phyloP scores from a whole-genome alignment of 1,140 invertebrate genomes.

The Panulirus ornatus region DNA sequence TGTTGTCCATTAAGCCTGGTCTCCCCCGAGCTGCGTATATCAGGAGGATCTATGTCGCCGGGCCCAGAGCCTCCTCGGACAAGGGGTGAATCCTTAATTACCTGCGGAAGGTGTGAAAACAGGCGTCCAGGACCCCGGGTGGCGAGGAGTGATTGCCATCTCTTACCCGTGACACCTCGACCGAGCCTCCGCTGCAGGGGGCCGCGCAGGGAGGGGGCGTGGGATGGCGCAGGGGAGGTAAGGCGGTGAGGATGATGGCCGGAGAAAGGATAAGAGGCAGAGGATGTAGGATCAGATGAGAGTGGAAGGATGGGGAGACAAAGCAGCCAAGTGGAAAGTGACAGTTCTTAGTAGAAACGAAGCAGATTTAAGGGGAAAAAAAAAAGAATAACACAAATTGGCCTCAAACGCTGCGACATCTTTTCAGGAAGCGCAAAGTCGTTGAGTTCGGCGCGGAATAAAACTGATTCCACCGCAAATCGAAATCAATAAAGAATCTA shows the following conservation, averaged over 20 bases:
- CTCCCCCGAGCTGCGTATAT: slow-evolving; percentile 13
- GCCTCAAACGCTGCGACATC: too few relatives aligned
- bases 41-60: neutral
- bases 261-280: neutral
- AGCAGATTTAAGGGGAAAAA: too few relatives aligned
- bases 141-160: slow-evolving; percentile 63
- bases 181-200: slow-evolving; percentile 28
- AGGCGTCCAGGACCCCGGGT: slow-evolving; percentile 49
- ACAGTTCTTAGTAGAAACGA: too few relatives aligned
- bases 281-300: neutral
- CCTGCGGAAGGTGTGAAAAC: slow-evolving; percentile 69
- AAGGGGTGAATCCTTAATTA: slow-evolving; percentile 71
- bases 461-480: too few relatives aligned
- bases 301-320: neutral
- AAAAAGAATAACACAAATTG: too few relatives aligned
- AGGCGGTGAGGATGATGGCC: neutral
- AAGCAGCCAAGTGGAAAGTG: neutral
- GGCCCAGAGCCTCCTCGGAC: slow-evolving; percentile 31
- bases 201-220: neutral
- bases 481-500: too few relatives aligned
- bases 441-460: too few relatives aligned
- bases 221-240: neutral
- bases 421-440: too few relatives aligned
- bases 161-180: slow-evolving; percentile 57
- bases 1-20: neutral